Percentiles rank a stretch among this genome's conserved stretches.
These are phyloP conservation scores for Neodiprion virginianus DNA, from an alignment of 1,140 invertebrate species.

Conservation along the genomic window DNA sequence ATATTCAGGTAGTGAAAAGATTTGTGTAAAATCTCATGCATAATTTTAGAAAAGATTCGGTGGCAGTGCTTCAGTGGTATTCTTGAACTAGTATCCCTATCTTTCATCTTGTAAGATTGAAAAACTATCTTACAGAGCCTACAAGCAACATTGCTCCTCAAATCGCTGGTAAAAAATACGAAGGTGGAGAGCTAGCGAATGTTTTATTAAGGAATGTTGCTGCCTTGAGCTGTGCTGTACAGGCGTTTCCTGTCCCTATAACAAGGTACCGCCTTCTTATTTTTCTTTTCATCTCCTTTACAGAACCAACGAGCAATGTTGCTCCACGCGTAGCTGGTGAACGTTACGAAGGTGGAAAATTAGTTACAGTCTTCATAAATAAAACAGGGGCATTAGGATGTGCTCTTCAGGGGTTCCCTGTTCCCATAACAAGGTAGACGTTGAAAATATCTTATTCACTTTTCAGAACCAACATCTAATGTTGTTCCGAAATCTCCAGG, in stretches of 20 bases:
- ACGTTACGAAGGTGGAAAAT: conserved; percentile 70
- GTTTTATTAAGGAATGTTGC: conserved; percentile 59
- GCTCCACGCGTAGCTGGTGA: conserved; percentile 70
- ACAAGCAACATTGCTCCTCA: conserved; percentile 59
- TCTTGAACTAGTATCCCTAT: conserved; percentile 43
- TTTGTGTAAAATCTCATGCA: neutral
- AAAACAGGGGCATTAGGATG: conserved; percentile 67
- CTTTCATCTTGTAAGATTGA: neutral
- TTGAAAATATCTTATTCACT: conserved; percentile 22
- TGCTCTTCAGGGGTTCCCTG: conserved; percentile 68
- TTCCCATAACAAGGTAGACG: conserved; percentile 70
- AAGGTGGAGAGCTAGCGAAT: conserved; percentile 67
- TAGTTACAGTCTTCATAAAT: conserved; percentile 68
- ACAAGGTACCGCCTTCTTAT: conserved; percentile 57
- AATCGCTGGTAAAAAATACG: conserved; percentile 65
- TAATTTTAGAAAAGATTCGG: conserved; percentile 28
- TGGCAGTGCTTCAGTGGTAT: conserved; percentile 55
- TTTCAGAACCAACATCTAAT: conserved; percentile 62
- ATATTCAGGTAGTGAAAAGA: conserved; percentile 67
- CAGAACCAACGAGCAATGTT: conserved; percentile 75
- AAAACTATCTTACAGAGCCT: conserved; percentile 50
- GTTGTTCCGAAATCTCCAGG: conserved; percentile 65
- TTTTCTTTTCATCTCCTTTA: conserved; percentile 48
- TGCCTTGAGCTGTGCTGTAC: conserved; percentile 64
- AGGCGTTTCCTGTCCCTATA: conserved; percentile 64